Base-by-base conservation (phyloP, 2,888 invertebrate genomes). In the Trichopoda pennipes region DNA sequence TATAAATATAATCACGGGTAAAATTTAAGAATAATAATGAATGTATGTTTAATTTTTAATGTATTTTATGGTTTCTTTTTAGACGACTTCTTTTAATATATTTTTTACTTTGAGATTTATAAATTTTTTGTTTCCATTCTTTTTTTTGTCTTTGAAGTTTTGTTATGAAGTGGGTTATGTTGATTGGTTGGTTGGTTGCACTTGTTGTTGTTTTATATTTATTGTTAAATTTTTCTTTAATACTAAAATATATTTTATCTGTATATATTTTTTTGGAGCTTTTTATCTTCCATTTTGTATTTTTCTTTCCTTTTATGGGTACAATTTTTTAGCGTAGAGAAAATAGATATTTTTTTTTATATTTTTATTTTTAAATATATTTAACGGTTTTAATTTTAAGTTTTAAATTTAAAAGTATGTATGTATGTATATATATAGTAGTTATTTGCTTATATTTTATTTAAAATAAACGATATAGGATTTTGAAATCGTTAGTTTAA, bases 121-220 rank as follows among this genome's bases (percentile, higher is more conserved):
- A 51, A 42, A 63, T 69, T 28, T 28, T 28, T 28, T 28, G 4
- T 28, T 28, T 28, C 2, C 64, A 19, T 53, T 32, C 55, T 47
- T 19, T 17, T 56, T 49, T 38, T 19, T 66, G 10, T 70, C n/a
- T 32, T 68, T 17, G 19, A 23, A 55, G 28, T 28, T 28, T 69
- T 79, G 73, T 79, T 60, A 82, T 79, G 82, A 82, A 79, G 79
- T 79, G 82, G 73, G 72, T 69, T 63, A 49, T 70, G 69, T 70
- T 80, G 77, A 80, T 69, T 80, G 77, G 77, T 80, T 80, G 77
- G 70, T 80, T 64, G 76, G 68, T 83, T 83, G 83, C 69, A 53
- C 66, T 80, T 76, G 17, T 81, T 56, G 51, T 77, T 66, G 38
- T 19, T 17, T 58, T 66, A 49, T 47, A 79, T 68, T 74, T 53